Base-by-base conservation (phyloP, 2,113 vertebrate genomes). In the Callocephalon fimbriatum region DNA sequence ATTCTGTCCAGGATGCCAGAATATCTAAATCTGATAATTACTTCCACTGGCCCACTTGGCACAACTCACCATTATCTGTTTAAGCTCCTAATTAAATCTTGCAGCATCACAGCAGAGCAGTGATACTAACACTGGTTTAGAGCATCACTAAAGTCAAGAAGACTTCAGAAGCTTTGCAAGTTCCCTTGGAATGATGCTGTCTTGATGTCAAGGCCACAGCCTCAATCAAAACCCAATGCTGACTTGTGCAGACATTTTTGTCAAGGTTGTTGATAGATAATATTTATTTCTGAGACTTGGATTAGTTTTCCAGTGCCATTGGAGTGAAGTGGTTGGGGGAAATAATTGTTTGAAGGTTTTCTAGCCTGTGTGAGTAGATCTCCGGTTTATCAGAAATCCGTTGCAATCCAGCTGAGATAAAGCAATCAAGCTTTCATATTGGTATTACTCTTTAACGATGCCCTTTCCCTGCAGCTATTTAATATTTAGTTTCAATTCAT, bases 11-110 rank as follows among this genome's bases (percentile, higher is more conserved):
- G 2, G 8, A 84, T 92, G 83, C 92, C 88, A 96, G 83, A 95
- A 93, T 93, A 91, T 91, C 86, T 93, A 96, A 96, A 95, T 95
- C 80, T 92, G 88, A 79, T 97, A 95, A 97, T 97, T 93, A 13
- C 88, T 95, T 95, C 91, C 91, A 93, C 70, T 95, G 79, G 86
- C 76, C 88, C 72, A 84, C 61, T 97, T 93, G 95, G 86, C 90
- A 81, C 50, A 81, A 80, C 18, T 77, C 47, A 47, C 15, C 1
- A 0, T 27, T 93, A 82, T 93, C 80, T 79, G 44, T 82, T 93
- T 79, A 71, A 91, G 48, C 27, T 93, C 87, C 48, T 84, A 91
- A 8, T 95, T 91, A 84, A 75, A 68, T 56, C 65, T 87, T 47
- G 56, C 37, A 61, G 56, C 32, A n/a, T n/a, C 32, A 58, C 56